Evolutionary conservation across 2,888 invertebrate species (phyloP), one percentile per base, ranked within the genome.

Genomic region (Elmis aenea): DNA sequence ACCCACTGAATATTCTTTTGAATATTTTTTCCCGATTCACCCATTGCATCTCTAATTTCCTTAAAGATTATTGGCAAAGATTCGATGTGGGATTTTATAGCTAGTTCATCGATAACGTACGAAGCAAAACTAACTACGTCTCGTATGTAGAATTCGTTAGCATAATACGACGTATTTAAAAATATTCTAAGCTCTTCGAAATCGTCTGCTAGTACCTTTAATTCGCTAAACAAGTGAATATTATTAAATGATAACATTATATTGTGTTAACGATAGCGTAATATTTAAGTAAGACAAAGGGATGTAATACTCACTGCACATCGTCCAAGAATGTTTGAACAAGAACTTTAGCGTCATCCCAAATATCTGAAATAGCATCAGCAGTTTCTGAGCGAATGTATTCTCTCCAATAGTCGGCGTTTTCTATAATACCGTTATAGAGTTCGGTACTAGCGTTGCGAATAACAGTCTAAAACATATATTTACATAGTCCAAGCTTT

Each of bases 11-110:
- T 68, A 47, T 85, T 85, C 46, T 84, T 79, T 26, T 85, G 79
- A 11, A 89, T 76, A 0, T 85, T 85, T 48, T 81, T 75, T 5
- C 87, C 87, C 0, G 88, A 87, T 33, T 87, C 86, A 0, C 88
- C 89, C 85, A 89, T 85, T 51, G 85, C 79, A 3, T 85, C 84
- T 85, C 85, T 87, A 57, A 89, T 75, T 62, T 89, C 89, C 27
- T 82, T 83, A 0, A 89, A 73, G 13, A 89, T 85, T 26, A 83
- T 84, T 0, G 89, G 89, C 30, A 89, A 58, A 1, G 83, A 82
- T 52, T 87, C 81, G 48, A 89, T 77, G 58, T 87, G 86, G 41
- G 81, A 79, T 38, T 81, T 72, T 26, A 88, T 74, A 0, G 88
- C 82, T 59, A 89, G 71, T 59, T 90, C 87, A 50, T 90, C 87